A percentile compares a stretch with the other conserved stretches of the same genome.
phyloP scores from a whole-genome alignment of 2,797 vertebrate species.

The Poecilia picta region DNA sequence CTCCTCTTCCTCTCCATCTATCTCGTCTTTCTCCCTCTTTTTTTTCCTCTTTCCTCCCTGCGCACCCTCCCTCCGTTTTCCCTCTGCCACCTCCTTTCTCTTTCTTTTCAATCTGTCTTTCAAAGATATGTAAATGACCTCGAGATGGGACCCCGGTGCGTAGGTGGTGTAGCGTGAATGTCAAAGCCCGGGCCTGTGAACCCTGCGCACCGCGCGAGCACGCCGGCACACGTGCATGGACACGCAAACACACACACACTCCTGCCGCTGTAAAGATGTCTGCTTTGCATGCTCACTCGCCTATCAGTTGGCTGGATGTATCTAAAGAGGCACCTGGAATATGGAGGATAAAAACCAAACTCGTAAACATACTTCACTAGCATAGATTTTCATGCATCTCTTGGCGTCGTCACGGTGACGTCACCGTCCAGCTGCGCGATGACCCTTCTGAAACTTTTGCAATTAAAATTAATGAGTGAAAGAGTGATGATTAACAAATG shows the following conservation, averaged over 20 bases:
- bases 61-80: constrained; percentile 13
- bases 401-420: constrained; percentile 30
- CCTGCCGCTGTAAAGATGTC: constrained; percentile 56
- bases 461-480: constrained; percentile 34
- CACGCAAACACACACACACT: constrained; percentile 20
- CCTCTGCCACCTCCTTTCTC: constrained; percentile 70
- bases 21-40: constrained; percentile 33
- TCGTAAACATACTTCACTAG: constrained; percentile 33
- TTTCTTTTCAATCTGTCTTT: constrained; percentile 91
- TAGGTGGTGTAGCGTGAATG: constrained; percentile 92
- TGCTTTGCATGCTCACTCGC: constrained; percentile 65
- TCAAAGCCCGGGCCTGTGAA: constrained; percentile 86
- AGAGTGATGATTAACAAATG: constrained; percentile 53
- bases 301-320: constrained; percentile 40
- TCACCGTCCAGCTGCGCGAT: constrained; percentile 35
- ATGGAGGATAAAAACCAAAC: neutral
- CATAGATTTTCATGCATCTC: constrained; percentile 24
- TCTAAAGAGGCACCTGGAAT: neutral
- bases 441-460: constrained; percentile 31
- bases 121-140: constrained; percentile 98
- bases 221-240: constrained; percentile 4
- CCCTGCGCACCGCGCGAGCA: constrained; percentile 49
- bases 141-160: constrained; percentile 90
- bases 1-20: constrained; percentile 48
- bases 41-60: constrained; percentile 34